phyloP scores from a whole-genome alignment of 2,113 vertebrate species.

The Saguinus imperator region DNA sequence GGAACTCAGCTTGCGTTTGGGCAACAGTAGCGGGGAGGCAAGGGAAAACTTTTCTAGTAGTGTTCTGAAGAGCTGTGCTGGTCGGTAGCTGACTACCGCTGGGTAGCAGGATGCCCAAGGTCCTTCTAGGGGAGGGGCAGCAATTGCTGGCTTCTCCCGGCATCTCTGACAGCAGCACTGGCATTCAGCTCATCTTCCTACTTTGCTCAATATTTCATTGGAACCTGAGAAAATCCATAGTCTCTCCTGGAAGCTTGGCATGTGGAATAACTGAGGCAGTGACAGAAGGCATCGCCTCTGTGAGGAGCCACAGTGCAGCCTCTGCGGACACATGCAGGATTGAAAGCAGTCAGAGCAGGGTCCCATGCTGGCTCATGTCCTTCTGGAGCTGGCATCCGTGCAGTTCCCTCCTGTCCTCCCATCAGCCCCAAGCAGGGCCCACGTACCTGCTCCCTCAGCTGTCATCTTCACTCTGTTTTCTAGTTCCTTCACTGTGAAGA shows the following conservation, averaged over 20 bases:
- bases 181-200: slow-evolving; percentile 75
- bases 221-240: slow-evolving; percentile 67
- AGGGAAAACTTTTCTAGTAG: slow-evolving; percentile 66
- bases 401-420: not conserved
- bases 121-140: slow-evolving; percentile 59
- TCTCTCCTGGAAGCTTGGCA: not conserved
- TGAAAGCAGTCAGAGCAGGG: not conserved
- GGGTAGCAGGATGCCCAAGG: slow-evolving; percentile 73
- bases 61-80: slow-evolving; percentile 52
- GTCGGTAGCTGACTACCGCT: slow-evolving; percentile 71
- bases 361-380: not conserved
- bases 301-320: not conserved
- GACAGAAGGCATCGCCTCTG: not conserved
- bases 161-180: slow-evolving; percentile 63
- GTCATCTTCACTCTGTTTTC: fast-evolving
- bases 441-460: not conserved
- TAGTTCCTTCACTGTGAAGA: not conserved
- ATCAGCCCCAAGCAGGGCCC: not conserved
- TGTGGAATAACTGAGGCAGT: not conserved
- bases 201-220: slow-evolving; percentile 61
- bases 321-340: not conserved
- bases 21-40: not conserved
- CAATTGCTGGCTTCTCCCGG: slow-evolving; percentile 72
- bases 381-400: no score
- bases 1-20: slow-evolving; percentile 58